phyloP scores from a whole-genome alignment of 2,113 vertebrate genomes.

The Pelusios castaneus region DNA sequence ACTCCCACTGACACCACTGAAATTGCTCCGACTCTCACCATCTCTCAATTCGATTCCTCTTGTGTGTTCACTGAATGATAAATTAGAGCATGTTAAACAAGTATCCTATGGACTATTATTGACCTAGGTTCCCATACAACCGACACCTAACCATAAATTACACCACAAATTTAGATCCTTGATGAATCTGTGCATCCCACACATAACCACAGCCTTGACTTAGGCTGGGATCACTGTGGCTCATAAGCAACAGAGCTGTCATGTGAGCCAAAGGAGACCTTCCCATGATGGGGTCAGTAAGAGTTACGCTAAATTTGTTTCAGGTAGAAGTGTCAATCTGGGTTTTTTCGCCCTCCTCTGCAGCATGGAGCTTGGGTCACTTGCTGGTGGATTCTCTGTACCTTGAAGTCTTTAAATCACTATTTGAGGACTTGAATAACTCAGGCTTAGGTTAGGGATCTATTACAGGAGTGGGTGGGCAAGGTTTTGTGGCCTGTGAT shows the following conservation, averaged over 20 bases:
- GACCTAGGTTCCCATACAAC: background rate
- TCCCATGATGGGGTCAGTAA: accelerated
- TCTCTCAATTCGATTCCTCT: background rate
- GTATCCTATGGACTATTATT: background rate
- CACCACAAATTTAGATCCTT: background rate
- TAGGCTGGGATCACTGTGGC: accelerated
- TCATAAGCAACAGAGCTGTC: background rate
- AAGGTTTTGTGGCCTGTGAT: too few species aligned
- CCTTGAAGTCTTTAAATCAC: too few species aligned
- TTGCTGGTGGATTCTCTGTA: too few species aligned
- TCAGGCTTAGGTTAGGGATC: too few species aligned
- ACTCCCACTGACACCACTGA: background rate
- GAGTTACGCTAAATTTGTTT: background rate
- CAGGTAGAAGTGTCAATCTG: background rate
- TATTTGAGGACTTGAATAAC: too few species aligned
- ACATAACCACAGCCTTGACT: background rate
- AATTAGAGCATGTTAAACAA: background rate
- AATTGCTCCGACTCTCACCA: background rate
- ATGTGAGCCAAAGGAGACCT: background rate
- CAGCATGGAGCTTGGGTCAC: too few species aligned
- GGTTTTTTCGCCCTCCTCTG: too few species aligned
- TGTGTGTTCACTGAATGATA: background rate
- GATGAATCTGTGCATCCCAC: background rate
- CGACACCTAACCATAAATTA: background rate
- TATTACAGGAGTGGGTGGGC: too few species aligned